Evolutionary conservation across 2,888 invertebrate genomes (phyloP).

Genomic region (Eugnorisma glareosa): DNA sequence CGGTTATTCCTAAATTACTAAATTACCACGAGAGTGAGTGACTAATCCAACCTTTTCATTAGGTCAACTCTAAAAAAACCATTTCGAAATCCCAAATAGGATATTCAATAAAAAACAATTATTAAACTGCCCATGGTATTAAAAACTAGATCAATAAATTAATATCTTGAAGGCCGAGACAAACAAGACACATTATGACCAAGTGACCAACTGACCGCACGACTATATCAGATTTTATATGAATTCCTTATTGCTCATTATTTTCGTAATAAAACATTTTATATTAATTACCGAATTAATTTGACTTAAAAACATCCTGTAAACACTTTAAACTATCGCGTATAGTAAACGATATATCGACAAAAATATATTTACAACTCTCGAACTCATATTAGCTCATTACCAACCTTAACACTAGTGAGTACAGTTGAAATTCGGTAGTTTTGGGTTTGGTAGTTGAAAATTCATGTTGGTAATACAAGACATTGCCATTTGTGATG

Average conservation of each 20-base stretch:
- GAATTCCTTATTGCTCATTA: constrained; percentile 55
- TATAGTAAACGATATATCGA: constrained; percentile 51
- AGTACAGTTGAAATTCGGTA: constrained; percentile 14
- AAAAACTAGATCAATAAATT: constrained; percentile 55
- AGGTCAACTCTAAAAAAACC: constrained; percentile 6
- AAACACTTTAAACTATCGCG: constrained; percentile 37
- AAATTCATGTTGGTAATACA: constrained; percentile 31
- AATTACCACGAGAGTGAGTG: not conserved
- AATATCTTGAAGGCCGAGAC: constrained; percentile 22
- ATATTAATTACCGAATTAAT: constrained; percentile 56
- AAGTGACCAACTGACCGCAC: constrained; percentile 7
- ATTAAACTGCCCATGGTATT: constrained; percentile 31
- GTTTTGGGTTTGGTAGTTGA: constrained; percentile 2
- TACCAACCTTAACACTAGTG: not conserved
- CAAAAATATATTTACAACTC: constrained; percentile 34
- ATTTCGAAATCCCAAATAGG: constrained; percentile 32
- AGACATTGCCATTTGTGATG: constrained; percentile 64
- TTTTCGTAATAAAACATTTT: constrained; percentile 55
- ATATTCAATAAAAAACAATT: constrained; percentile 27
- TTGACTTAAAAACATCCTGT: constrained; percentile 62
- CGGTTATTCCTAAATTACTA: not conserved
- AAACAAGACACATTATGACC: constrained; percentile 19
- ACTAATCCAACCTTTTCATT: not conserved
- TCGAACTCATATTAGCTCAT: not conserved
- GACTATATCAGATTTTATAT: constrained; percentile 13